A percentile compares a stretch with the other conserved stretches of the same genome.
Conservation (phyloP, 1,140 invertebrate genomes). For the Zaprionus lachaisei region DNA sequence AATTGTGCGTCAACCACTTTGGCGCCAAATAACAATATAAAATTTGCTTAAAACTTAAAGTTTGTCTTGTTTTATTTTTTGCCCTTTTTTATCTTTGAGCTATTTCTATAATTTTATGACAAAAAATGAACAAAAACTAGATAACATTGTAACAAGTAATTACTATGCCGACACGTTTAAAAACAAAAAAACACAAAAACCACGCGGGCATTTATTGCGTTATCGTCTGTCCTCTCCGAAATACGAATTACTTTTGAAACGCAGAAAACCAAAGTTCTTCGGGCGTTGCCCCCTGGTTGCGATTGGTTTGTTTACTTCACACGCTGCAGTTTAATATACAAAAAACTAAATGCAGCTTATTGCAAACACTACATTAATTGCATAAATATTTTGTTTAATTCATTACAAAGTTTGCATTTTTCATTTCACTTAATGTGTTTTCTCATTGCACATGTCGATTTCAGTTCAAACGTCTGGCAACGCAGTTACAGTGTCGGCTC, state of each 20-base stretch:
- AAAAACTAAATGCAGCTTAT: neutral
- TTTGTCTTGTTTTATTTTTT: no score
- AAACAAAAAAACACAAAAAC: neutral
- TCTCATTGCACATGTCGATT: neutral
- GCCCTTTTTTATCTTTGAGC: no score
- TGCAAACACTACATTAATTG: neutral
- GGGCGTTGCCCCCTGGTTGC: slow-evolving; percentile 20
- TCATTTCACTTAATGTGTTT: neutral
- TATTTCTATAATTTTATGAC: no score
- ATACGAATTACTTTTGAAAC: slow-evolving; percentile 3
- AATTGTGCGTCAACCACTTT: no score
- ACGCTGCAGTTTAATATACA: neutral
- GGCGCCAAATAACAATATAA: no score
- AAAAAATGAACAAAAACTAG: neutral
- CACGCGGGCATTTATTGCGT: slow-evolving; percentile 2
- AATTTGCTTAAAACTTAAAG: no score
- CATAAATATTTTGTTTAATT: neutral
- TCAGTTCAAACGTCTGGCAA: slow-evolving; percentile 9
- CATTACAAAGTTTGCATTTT: neutral
- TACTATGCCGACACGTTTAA: no score
- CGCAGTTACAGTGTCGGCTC: neutral
- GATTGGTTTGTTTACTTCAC: neutral
- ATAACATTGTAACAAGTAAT: neutral
- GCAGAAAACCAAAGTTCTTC: neutral
- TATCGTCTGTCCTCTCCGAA: neutral